Evolutionary conservation across 92 coral and sea anemone genomes (phyloP), one percentile per base, ranked within the genome.

Genomic region (Zoanthus solanderi): DNA sequence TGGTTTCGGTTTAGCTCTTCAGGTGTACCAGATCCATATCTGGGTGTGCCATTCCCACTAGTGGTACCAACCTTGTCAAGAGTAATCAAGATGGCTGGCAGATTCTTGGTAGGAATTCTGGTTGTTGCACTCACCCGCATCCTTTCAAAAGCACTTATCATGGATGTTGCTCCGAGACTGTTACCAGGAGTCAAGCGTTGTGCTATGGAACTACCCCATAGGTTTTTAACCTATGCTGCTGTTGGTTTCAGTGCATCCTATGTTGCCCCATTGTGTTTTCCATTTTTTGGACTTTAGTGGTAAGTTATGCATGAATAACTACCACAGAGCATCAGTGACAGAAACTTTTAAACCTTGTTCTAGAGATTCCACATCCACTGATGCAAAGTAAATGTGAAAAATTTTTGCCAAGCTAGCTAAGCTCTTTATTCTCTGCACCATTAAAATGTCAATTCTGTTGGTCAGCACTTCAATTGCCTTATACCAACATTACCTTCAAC

Each of bases 191-290:
- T 80, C 68, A 93, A 90, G 75, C 89, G 94, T 48, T 91, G 92
- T 60, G 83, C 92, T 74, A 92, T 92, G 32, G 98, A 95, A 85
- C 90, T 95, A 65, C 96, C 96, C 0, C 99, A 97, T 74, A 89
- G 96, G 78, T 91, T 94, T 89, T 78, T 97, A 32, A 97, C 99
- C 15, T 97, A 97, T 81, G 72, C 91, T 9, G 84, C 91, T 32
- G 90, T 97, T 29, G 96, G 95, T 1, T 84, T 95, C 84, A 95
- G 88, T 81, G 93, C 97, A 6, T 88, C 91, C 13, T 92, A 89
- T 76, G 87, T 95, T 72, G 92, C 93, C 10, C 99, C 99, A 2
- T 81, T 83, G 71, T 72, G 89, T 31, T 95, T 95, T 83, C 79
- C 76, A 13, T 89, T 91, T 63, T 84, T 95, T 92, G 96, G 91